Evolutionary conservation across 2,888 invertebrate species (phyloP), one percentile per base, ranked within the genome.

Genomic region (Monoplex corrugatus): DNA sequence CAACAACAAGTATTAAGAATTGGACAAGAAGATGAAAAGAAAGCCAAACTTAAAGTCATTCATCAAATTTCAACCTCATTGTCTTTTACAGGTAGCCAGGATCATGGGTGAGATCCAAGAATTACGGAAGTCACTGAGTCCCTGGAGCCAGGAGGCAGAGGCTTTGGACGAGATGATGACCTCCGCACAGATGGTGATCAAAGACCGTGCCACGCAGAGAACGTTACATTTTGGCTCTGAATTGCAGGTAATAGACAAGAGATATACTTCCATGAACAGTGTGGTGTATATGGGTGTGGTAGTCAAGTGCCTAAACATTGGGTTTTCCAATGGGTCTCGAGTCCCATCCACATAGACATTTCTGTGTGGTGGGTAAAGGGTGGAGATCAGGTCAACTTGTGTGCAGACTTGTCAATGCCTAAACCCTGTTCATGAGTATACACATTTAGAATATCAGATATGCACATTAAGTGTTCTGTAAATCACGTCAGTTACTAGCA

Each of bases 51-150:
- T 35, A 35, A 32, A 80, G 75, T 75, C 38, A 40, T 28, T 80
- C 35, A 23, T 80, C 80, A 23, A 32, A 35, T 80, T 80, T 16
- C 35, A 8, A n/a, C n/a, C 19, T 44, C 28, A 45, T 13, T 83
- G 45, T 83, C 23, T 44, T n/a, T 87, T 57, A 2, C 83, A 88
- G 88, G 91, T 91, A 32, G 97, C 97, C 92, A 96, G 97, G 91
- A 96, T 98, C 28, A 97, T 97, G 43, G 96, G 97, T 87, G 98
- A 98, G 95, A 97, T 98, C 5, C 97, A 97, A 32, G 97, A 97
- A 84, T 96, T 98, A 28, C 97, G 97, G 44, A 93, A 91, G 40
- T 93, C 92, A 43, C 91, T 95, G 92, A 87, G 89, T 40, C 91
- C 93, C 0, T 95, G 95, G 95, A 92, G 90, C 44, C 87, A 93